Evolutionary conservation across 2,113 vertebrate genomes (phyloP).

Genomic region (Burhinus oedicnemus): DNA sequence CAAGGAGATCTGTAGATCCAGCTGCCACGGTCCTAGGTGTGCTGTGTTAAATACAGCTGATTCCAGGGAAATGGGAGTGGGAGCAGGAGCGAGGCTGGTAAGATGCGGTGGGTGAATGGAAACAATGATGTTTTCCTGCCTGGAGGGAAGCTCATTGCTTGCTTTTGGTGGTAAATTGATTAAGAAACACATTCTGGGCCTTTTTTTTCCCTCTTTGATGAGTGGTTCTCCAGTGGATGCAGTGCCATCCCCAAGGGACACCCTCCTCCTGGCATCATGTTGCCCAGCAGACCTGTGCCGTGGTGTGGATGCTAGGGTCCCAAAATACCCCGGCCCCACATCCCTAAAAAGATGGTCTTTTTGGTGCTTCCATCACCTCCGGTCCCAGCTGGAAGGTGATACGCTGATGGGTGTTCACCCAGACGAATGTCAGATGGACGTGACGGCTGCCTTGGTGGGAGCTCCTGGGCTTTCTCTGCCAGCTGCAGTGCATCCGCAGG

Average conservation of each 20-base stretch:
- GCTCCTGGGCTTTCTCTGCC: background rate
- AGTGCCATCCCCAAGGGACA: background rate
- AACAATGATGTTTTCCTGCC: rapidly evolving
- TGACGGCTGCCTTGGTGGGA: background rate
- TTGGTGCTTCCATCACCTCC: rapidly evolving
- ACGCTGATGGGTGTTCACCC: rapidly evolving
- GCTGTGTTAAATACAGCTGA: background rate
- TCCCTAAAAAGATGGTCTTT: too few species aligned
- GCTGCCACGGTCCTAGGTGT: background rate
- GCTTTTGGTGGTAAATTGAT: background rate
- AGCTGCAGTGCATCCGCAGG: rapidly evolving
- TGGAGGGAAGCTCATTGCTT: background rate
- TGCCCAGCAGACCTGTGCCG: background rate
- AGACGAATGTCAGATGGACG: rapidly evolving
- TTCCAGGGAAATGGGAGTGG: background rate
- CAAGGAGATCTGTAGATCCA: background rate
- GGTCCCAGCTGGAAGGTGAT: background rate
- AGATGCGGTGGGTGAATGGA: rapidly evolving
- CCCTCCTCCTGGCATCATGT: background rate
- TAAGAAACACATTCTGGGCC: background rate
- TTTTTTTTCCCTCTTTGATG: background rate
- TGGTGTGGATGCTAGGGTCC: rapidly evolving
- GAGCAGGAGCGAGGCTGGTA: rapidly evolving
- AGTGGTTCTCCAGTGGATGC: too few species aligned
- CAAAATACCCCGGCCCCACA: rapidly evolving